phyloP scores from a whole-genome alignment of 2,797 vertebrate species.

The Taenioides sp. region DNA sequence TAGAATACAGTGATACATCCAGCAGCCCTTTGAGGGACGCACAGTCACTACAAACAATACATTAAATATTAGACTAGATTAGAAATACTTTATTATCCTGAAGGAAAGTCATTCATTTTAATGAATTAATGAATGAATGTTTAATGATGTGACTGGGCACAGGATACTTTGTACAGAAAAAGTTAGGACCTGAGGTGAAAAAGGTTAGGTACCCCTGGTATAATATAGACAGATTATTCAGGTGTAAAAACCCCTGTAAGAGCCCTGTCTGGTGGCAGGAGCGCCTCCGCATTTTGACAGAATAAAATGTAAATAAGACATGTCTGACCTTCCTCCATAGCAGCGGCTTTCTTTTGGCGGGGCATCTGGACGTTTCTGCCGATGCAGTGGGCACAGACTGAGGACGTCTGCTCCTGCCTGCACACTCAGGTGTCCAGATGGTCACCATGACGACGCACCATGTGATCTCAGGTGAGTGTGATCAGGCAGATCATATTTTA shows the following conservation, averaged over 20 bases:
- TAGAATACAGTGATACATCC: background rate
- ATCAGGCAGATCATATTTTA: slow-evolving; percentile 6
- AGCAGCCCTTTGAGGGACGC: too few species aligned
- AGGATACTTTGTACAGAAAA: too few species aligned
- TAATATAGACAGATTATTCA: background rate
- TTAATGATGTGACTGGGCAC: too few species aligned
- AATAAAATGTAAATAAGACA: background rate
- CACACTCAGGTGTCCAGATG: background rate
- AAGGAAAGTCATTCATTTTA: too few species aligned
- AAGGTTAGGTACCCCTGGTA: background rate
- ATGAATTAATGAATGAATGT: too few species aligned
- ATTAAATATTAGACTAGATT: too few species aligned
- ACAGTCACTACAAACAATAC: too few species aligned
- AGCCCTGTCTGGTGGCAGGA: too few species aligned
- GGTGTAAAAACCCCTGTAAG: background rate
- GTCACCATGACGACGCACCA: slow-evolving; percentile 3
- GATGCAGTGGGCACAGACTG: background rate
- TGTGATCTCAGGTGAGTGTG: background rate
- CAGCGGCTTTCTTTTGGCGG: slow-evolving; percentile 74
- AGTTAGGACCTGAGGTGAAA: background rate
- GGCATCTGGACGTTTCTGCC: slow-evolving; percentile 75
- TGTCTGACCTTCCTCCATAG: slow-evolving; percentile 81
- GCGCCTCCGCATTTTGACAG: too few species aligned
- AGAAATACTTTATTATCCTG: too few species aligned
- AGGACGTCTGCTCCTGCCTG: background rate